These are phyloP conservation scores for Caenorhabditis sp. DNA, from an alignment of 2,888 invertebrate genomes.

Conservation along the genomic window DNA sequence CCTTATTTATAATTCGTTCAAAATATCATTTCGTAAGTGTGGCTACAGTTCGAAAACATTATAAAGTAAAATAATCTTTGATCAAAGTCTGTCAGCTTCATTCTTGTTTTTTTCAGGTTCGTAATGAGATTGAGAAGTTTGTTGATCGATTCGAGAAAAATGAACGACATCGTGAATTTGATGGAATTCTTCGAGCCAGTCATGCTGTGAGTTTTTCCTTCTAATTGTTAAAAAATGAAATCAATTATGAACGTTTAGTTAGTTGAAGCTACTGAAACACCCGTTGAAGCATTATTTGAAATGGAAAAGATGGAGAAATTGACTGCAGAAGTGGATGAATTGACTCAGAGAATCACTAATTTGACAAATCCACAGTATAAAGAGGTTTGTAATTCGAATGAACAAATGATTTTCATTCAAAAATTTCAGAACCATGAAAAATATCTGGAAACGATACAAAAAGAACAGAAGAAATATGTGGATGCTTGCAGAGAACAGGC, in stretches of 20 bases:
- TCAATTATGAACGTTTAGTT: too few species aligned
- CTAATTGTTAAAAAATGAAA: too few species aligned
- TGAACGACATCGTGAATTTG: constrained; percentile 55
- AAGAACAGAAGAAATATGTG: constrained; percentile 47
- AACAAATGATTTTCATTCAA: too few species aligned
- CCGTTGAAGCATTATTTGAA: constrained; percentile 49
- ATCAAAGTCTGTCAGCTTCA: too few species aligned
- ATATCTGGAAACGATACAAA: constrained; percentile 35
- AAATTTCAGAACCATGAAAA: constrained; percentile 48
- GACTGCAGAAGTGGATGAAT: constrained; percentile 29
- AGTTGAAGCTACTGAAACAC: constrained; percentile 53
- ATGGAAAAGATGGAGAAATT: constrained; percentile 46
- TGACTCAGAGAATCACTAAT: constrained; percentile 31
- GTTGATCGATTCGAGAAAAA: constrained; percentile 54
- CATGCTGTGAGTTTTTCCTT: constrained; percentile 43
- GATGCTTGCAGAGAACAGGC: constrained; percentile 47
- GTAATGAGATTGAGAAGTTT: constrained; percentile 45
- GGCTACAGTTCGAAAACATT: too few species aligned
- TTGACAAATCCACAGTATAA: constrained; percentile 36
- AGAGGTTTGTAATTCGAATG: constrained; percentile 12
- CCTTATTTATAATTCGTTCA: too few species aligned
- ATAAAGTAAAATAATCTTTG: too few species aligned
- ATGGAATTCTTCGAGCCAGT: constrained; percentile 55
- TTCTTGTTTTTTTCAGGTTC: constrained; percentile 17
- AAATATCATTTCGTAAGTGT: too few species aligned